Evolutionary conservation across 2,113 vertebrate genomes (phyloP).

Genomic region (Hemiscyllium ocellatum): DNA sequence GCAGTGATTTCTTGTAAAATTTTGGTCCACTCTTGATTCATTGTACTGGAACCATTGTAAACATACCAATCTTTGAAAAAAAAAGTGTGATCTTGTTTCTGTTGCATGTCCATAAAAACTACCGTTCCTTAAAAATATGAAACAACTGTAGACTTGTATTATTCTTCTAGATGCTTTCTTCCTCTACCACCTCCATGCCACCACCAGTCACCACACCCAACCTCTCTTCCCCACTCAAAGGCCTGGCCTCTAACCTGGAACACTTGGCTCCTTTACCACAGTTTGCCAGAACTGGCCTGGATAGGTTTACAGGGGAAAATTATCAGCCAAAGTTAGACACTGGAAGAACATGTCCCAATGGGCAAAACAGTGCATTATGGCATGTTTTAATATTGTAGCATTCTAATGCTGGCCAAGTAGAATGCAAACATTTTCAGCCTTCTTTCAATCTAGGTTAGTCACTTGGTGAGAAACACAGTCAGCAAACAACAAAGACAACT

Average conservation of each 20-base stretch:
- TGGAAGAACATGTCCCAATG: slow-evolving; percentile 20
- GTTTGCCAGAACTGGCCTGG: slow-evolving; percentile 21
- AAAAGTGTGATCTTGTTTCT: slow-evolving; percentile 17
- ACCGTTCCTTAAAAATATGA: slow-evolving; percentile 35
- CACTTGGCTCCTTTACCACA: neutral
- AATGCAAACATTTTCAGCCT: slow-evolving; percentile 23
- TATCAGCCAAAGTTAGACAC: slow-evolving; percentile 28
- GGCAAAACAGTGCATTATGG: neutral
- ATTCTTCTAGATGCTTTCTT: neutral
- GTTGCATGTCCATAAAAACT: slow-evolving; percentile 35
- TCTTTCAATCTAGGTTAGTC: slow-evolving; percentile 28
- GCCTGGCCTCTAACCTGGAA: neutral
- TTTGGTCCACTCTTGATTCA: slow-evolving; percentile 71
- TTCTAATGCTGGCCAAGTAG: neutral
- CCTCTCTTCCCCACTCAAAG: neutral
- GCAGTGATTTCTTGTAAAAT: slow-evolving; percentile 63
- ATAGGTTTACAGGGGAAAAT: neutral
- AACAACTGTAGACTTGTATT: neutral
- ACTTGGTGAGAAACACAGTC: slow-evolving; percentile 24
- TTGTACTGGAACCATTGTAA: slow-evolving; percentile 54
- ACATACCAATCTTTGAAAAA: slow-evolving; percentile 42
- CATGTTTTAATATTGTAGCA: slow-evolving; percentile 6
- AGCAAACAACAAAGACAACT: slow-evolving; percentile 29
- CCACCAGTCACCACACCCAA: neutral
- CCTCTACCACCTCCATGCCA: neutral